These are phyloP conservation scores for Sylvietta virens DNA, from an alignment of 2,113 vertebrate species.

Conservation along the genomic window DNA sequence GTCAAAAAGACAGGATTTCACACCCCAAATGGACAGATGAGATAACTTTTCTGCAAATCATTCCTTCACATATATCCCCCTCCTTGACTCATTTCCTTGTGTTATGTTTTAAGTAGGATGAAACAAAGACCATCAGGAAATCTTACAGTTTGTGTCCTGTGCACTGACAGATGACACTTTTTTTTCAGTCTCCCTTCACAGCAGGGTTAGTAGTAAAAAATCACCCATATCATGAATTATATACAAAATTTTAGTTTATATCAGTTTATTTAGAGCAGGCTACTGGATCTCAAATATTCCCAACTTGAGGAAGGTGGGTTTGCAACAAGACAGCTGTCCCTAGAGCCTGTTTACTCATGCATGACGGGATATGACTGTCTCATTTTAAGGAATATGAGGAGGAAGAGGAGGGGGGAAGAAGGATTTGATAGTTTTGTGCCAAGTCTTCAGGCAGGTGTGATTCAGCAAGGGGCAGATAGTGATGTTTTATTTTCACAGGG, in stretches of 20 bases:
- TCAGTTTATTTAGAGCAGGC: background rate
- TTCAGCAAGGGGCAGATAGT: background rate
- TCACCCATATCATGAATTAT: background rate
- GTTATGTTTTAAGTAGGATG: background rate
- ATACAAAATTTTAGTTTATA: background rate
- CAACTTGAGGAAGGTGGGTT: background rate
- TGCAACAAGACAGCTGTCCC: background rate
- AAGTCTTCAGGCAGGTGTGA: background rate
- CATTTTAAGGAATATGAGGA: background rate
- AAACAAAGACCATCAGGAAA: background rate
- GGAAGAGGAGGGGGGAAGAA: background rate
- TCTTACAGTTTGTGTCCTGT: background rate
- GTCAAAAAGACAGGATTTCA: background rate
- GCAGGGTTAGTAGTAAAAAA: background rate
- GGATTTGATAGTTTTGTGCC: background rate
- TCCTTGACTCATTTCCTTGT: background rate
- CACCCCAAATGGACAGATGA: background rate
- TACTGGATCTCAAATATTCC: background rate
- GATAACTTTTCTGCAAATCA: background rate
- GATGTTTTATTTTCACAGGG: conserved; percentile 20
- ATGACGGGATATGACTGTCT: background rate
- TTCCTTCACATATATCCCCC: background rate
- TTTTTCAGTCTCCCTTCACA: conserved; percentile 5
- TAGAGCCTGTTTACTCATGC: background rate
- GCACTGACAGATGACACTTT: background rate